phyloP scores from a whole-genome alignment of 2,797 vertebrate species.

The Enteromius argenteus region DNA sequence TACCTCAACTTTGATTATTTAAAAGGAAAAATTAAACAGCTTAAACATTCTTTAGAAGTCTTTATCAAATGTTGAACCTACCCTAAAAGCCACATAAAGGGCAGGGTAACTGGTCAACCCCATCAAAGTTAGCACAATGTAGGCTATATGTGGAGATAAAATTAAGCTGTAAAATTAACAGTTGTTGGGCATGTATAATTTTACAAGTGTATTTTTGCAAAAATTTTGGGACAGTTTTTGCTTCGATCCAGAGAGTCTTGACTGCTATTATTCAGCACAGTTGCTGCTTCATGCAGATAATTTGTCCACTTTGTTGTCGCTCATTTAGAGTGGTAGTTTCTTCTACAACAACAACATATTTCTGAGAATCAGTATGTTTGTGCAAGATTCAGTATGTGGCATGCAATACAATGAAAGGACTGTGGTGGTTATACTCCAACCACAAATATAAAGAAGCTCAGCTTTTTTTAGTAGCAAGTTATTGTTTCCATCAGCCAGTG shows the following conservation, averaged over 20 bases:
- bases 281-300: background rate
- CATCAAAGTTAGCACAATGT: no score
- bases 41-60: background rate
- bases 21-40: no score
- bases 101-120: no score
- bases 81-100: background rate
- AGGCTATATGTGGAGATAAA: no score
- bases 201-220: no score
- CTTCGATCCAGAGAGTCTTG: no score
- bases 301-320: background rate
- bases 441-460: background rate
- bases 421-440: background rate
- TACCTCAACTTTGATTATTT: no score
- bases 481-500: background rate
- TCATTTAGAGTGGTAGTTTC: background rate
- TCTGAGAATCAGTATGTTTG: background rate
- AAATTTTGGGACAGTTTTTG: no score
- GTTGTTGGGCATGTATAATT: no score
- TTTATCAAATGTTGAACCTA: background rate
- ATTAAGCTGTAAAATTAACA: no score
- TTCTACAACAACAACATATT: background rate
- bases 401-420: background rate
- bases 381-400: background rate
- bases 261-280: background rate
- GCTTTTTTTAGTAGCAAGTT: background rate